Conservation (phyloP, 2,888 invertebrate species). For the Lochmaea capreae region DNA sequence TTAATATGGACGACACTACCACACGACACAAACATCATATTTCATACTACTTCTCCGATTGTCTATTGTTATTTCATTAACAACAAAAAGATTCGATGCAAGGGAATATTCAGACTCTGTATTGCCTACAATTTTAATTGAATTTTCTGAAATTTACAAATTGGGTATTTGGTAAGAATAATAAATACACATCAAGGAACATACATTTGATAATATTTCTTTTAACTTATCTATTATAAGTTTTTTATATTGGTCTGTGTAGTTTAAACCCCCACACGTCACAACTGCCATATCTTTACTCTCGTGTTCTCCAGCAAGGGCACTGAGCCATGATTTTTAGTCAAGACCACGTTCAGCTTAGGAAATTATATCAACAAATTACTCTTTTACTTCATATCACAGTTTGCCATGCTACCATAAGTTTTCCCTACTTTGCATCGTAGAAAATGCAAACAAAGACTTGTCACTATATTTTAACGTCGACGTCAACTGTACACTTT, state of each 20-base stretch:
- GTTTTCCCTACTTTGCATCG: constrained; percentile 21
- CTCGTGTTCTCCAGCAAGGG: constrained; percentile 53
- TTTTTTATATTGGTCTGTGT: neutral
- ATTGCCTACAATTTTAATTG: no score
- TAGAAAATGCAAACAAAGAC: constrained; percentile 6
- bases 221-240: no score
- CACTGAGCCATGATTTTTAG: constrained; percentile 59
- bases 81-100: no score
- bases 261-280: constrained; percentile 20
- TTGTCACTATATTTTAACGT: neutral
- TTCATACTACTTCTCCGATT: constrained; percentile 8
- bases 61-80: neutral
- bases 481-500: neutral
- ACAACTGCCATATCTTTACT: constrained; percentile 38
- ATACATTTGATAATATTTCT: no score
- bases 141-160: neutral
- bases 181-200: no score
- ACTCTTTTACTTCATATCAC: constrained; percentile 52
- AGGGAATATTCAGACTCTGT: no score
- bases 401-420: constrained; percentile 42
- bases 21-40: constrained; percentile 6
- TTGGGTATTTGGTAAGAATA: no score
- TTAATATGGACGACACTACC: constrained; percentile 31
- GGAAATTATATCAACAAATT: constrained; percentile 64
- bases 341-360: constrained; percentile 61